These are phyloP conservation scores for Branchellion lobata DNA, from an alignment of 2,888 invertebrate genomes.

Conservation along the genomic window DNA sequence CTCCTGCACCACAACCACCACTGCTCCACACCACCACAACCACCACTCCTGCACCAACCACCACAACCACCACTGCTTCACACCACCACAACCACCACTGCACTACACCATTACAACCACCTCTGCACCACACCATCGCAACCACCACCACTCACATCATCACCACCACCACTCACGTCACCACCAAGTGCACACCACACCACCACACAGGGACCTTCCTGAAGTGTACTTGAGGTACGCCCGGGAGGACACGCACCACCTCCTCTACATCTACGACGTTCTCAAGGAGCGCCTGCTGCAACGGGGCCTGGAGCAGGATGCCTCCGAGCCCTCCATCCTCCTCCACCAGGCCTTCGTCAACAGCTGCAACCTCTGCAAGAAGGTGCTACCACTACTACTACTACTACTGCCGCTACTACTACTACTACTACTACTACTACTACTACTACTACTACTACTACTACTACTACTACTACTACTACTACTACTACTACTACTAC, in stretches of 20 bases:
- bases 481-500: slow-evolving; percentile 35
- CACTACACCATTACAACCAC: too few relatives aligned
- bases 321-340: slow-evolving; percentile 63
- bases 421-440: slow-evolving; percentile 33
- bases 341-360: slow-evolving; percentile 73
- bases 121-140: slow-evolving; percentile 7
- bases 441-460: slow-evolving; percentile 34
- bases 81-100: too few relatives aligned
- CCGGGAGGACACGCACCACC: slow-evolving; percentile 88
- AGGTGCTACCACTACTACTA: slow-evolving; percentile 60
- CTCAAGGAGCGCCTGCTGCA: slow-evolving; percentile 75
- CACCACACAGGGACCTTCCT: slow-evolving; percentile 74
- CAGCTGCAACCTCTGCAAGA: slow-evolving; percentile 75
- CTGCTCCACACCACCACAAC: too few relatives aligned
- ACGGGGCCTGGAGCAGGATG: slow-evolving; percentile 22
- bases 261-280: slow-evolving; percentile 82
- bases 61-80: too few relatives aligned
- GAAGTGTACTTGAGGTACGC: slow-evolving; percentile 80
- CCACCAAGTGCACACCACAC: neutral
- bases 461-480: slow-evolving; percentile 34
- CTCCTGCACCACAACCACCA: too few relatives aligned
- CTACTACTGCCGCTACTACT: slow-evolving; percentile 32
- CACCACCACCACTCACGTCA: neutral
- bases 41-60: too few relatives aligned
- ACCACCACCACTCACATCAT: too few relatives aligned